phyloP scores from a whole-genome alignment of 2,797 vertebrate species.

The Amblyraja radiata region DNA sequence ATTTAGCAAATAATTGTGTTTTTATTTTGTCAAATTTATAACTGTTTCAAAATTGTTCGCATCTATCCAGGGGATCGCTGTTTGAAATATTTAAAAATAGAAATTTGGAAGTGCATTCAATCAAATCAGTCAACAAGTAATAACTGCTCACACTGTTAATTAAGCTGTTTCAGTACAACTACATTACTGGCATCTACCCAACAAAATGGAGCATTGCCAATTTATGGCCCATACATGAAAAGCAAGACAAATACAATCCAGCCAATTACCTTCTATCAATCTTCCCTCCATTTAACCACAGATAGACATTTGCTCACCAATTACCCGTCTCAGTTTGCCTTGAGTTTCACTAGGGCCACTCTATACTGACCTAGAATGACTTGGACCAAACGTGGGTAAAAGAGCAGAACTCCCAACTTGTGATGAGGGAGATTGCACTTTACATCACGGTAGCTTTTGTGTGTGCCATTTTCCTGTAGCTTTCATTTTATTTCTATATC shows the following conservation, averaged over 20 bases:
- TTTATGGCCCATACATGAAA: not conserved
- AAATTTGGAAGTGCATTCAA: not conserved
- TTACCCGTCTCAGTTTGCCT: not conserved
- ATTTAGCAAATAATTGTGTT: not conserved
- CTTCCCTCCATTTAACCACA: not conserved
- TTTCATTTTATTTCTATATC: too few species aligned
- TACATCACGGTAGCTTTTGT: not conserved
- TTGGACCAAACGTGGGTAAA: not conserved
- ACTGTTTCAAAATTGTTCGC: not conserved
- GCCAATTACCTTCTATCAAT: not conserved
- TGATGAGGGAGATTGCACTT: not conserved
- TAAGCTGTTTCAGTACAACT: not conserved
- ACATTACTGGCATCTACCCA: not conserved
- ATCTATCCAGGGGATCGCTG: not conserved
- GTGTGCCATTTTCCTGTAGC: too few species aligned
- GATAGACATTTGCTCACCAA: not conserved
- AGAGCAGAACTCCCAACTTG: not conserved
- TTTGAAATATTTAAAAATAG: not conserved
- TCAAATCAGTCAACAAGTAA: not conserved
- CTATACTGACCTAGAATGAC: too few species aligned
- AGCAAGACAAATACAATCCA: not conserved
- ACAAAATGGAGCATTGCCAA: not conserved
- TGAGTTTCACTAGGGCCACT: not conserved
- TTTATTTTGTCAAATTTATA: not conserved
- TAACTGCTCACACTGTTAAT: not conserved